Evolutionary conservation across 2,888 invertebrate genomes (phyloP), one percentile per base, ranked within the genome.

Genomic region (Falcaria lacertinaria): DNA sequence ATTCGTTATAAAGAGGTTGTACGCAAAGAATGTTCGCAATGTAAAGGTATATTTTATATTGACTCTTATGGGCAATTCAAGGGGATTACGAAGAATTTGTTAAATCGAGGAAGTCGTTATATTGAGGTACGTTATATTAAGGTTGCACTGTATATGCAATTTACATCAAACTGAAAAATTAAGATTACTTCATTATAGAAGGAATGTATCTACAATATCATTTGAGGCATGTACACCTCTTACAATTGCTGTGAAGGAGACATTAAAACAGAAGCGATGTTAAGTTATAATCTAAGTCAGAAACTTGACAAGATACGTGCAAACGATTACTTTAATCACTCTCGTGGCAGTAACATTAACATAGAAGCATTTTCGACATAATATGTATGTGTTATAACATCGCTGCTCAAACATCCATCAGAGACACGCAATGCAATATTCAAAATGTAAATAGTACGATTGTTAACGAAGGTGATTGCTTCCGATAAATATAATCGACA

Each of bases 311-410:
- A 19, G 13, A 5, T 13, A 36, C 13, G 35, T 36, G 35, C 35
- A 36, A 0, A 36, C 17, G 2, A 34, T 37, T 8, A n/a, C n/a
- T 22, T 22, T 37, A 37, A 37, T 25, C 22, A 25, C 14, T 61
- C 59, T 62, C 64, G 7, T 46, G 49, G n/a, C n/a, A n/a, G n/a
- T 47, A 13, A 11, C 28, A 28, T 11, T 28, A 28, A 11, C 13
- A 8, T 22, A 37, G 37, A 46, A 54, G 45, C 48, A 49, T 39
- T 46, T 36, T 37, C 44, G 52, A 56, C 45, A 64, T 65, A 67
- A n/a, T 69, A 69, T 64, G 75, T 72, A 74, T 78, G 78, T 78
- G 79, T 73, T 68, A 77, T 69, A 78, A 75, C 64, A 74, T 71
- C 74, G 71, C 71, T 64, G 57, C 57, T 57, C 25, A 60, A 72